phyloP scores from a whole-genome alignment of 2,113 vertebrate species.

The Typhlomys cinereus region DNA sequence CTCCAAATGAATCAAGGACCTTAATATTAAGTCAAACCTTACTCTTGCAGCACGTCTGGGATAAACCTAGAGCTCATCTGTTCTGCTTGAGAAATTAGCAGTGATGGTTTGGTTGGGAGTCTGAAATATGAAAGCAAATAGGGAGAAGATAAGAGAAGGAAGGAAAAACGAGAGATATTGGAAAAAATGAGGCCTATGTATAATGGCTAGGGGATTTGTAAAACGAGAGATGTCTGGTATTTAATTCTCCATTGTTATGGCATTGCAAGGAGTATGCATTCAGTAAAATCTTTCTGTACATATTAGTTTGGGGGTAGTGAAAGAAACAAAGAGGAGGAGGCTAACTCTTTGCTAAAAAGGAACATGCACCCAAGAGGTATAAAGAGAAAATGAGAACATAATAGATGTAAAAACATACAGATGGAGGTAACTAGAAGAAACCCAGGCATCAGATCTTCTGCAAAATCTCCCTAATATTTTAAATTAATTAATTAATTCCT shows the following conservation, averaged over 20 bases:
- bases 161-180: not conserved
- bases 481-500: too few species aligned
- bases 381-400: not conserved
- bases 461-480: not conserved
- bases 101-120: not conserved
- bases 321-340: not conserved
- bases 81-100: slow-evolving; percentile 39
- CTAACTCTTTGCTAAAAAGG: not conserved
- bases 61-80: not conserved
- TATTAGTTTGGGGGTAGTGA: not conserved
- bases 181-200: not conserved
- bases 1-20: too few species aligned
- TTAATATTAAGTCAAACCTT: too few species aligned
- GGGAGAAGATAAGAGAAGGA: not conserved
- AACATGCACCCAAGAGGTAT: not conserved
- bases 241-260: not conserved
- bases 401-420: slow-evolving; percentile 4
- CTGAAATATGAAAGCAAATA: not conserved
- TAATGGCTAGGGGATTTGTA: not conserved
- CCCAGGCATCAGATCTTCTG: not conserved
- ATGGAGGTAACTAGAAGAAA: not conserved
- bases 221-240: not conserved
- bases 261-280: not conserved
- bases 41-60: not conserved
- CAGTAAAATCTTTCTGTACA: not conserved